phyloP scores from a whole-genome alignment of 2,888 invertebrate genomes.

The Cataglyphis albicans region DNA sequence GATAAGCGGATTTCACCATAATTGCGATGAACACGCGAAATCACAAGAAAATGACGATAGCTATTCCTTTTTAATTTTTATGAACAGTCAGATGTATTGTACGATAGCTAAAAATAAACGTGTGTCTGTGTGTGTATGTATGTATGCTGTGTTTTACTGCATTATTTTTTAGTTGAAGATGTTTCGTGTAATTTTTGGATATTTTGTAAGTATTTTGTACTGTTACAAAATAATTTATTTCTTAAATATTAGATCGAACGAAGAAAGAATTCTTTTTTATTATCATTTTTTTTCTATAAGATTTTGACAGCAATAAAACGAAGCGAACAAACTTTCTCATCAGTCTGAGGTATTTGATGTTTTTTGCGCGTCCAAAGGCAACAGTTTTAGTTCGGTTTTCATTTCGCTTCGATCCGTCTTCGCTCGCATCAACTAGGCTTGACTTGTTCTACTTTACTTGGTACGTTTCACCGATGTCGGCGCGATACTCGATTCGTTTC shows the following conservation, averaged over 20 bases:
- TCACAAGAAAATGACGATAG: not conserved
- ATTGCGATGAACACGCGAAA: not conserved
- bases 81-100: not conserved
- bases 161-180: not conserved
- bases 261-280: not conserved
- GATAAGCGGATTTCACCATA: constrained; percentile 34
- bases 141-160: not conserved
- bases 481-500: constrained; percentile 43
- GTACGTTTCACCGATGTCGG: constrained; percentile 27
- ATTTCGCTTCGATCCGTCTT: not conserved
- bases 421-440: not conserved
- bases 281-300: not conserved
- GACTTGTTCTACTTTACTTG: constrained; percentile 37
- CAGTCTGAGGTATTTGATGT: not conserved
- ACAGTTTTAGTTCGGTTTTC: not conserved
- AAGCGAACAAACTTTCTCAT: constrained; percentile 2
- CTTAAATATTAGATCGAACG: not conserved
- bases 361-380: not conserved
- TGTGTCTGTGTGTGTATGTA: too few relatives aligned
- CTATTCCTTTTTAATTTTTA: not conserved
- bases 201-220: not conserved
- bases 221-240: not conserved
- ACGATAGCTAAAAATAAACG: not conserved
- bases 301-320: not conserved
- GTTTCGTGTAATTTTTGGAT: not conserved